These are phyloP conservation scores for Tachyglossus aculeatus DNA, from an alignment of 2,797 vertebrate genomes.

Conservation along the genomic window DNA sequence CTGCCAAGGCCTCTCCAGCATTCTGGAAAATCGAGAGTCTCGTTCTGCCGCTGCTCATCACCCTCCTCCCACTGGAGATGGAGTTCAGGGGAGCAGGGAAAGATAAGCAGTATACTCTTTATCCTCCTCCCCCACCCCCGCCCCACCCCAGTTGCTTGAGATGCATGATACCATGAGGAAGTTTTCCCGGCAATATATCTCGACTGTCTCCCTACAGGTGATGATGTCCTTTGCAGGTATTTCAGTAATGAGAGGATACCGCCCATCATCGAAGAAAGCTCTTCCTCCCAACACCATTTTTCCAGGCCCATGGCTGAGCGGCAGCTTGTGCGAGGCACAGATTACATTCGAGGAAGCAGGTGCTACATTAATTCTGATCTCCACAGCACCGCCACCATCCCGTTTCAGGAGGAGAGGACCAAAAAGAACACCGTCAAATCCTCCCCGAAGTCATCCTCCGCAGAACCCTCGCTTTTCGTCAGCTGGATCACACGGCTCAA, in stretches of 20 bases:
- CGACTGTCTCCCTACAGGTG: conserved; percentile 70
- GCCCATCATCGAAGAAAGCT: conserved; percentile 85
- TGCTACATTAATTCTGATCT: conserved; percentile 85
- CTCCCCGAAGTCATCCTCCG: conserved; percentile 75
- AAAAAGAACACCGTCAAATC: conserved; percentile 72
- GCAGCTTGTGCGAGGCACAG: conserved; percentile 83
- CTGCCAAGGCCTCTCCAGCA: no score
- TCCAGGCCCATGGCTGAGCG: conserved; percentile 77
- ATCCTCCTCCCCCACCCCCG: no score
- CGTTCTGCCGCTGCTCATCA: no score
- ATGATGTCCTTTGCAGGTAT: conserved; percentile 81
- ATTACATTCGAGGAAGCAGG: conserved; percentile 89
- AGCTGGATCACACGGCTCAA: conserved; percentile 89
- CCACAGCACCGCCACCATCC: conserved; percentile 88
- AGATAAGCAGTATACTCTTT: no score
- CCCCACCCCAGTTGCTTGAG: no score
- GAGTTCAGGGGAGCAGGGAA: no score
- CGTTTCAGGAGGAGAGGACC: conserved; percentile 83
- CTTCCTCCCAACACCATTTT: conserved; percentile 74
- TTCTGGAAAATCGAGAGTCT: no score
- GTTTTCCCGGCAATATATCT: no score
- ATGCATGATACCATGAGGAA: no score
- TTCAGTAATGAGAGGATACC: conserved; percentile 92
- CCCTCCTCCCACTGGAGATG: no score
- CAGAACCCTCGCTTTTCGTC: conserved; percentile 86